Conservation (phyloP, 2,797 vertebrate species). For the Falco peregrinus region DNA sequence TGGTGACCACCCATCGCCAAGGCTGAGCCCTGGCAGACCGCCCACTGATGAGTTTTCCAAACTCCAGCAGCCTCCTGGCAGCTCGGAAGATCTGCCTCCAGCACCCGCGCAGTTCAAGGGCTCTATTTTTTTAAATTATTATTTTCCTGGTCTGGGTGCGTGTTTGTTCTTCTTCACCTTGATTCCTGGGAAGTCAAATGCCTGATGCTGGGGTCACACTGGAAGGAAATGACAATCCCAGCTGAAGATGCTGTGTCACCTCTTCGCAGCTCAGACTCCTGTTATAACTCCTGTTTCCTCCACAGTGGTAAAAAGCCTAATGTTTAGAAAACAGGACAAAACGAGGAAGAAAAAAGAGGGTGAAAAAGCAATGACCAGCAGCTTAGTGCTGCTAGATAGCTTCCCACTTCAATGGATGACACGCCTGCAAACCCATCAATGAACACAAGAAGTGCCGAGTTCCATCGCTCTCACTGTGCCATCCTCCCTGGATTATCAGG, state of each 20-base stretch:
- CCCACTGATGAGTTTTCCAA: constrained; percentile 89
- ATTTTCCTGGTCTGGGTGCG: neutral
- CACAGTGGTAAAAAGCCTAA: neutral
- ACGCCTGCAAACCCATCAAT: neutral
- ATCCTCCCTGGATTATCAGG: neutral
- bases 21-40: constrained; percentile 51
- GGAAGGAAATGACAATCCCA: constrained; percentile 85
- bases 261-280: constrained; percentile 54
- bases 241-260: constrained; percentile 73
- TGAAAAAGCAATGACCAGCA: neutral
- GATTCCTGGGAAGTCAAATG: constrained; percentile 80
- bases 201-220: constrained; percentile 78
- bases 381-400: neutral
- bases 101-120: neutral
- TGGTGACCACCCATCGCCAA: constrained; percentile 82
- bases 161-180: constrained; percentile 87
- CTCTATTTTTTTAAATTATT: neutral
- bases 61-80: constrained; percentile 65
- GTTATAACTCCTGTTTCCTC: neutral
- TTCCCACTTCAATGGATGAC: neutral
- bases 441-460: neutral
- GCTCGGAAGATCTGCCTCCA: constrained; percentile 2
- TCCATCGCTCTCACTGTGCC: neutral
- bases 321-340: neutral
- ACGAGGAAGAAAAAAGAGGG: neutral